Evolutionary conservation across 2,797 vertebrate species (phyloP).

Genomic region (Muscicapa striata): DNA sequence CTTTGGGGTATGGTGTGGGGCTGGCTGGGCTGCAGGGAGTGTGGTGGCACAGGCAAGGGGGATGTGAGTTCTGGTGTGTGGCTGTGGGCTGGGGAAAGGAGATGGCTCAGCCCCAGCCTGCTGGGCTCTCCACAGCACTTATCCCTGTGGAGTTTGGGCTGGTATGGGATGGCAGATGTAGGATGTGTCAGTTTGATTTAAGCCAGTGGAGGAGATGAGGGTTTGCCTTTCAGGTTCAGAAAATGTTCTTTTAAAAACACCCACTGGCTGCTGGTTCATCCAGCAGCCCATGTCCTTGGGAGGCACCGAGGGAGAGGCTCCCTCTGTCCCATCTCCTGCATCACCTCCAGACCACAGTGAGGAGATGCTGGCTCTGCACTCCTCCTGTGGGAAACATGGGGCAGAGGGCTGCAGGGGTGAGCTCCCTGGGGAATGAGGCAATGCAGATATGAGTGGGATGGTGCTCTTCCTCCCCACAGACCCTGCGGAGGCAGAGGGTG

Average conservation of each 20-base stretch:
- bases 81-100: neutral
- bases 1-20: neutral
- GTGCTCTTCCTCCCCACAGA: slow-evolving; percentile 59
- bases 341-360: neutral
- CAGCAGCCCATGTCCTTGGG: neutral
- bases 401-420: neutral
- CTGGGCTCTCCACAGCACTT: neutral
- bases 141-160: fast-evolving
- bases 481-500: slow-evolving; percentile 81
- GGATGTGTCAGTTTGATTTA: neutral
- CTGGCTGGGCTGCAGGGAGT: neutral
- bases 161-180: neutral
- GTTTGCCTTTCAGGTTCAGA: neutral
- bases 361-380: neutral
- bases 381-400: fast-evolving
- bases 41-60: neutral
- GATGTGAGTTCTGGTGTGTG: neutral
- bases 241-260: neutral
- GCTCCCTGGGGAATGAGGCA: neutral
- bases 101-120: neutral
- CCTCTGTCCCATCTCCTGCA: neutral
- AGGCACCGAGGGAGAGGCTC: neutral
- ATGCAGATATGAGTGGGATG: fast-evolving
- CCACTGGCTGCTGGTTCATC: neutral
- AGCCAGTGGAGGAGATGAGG: neutral